Percentiles rank a stretch among this genome's conserved stretches.
These are phyloP conservation scores for Taurulus bubalis DNA, from an alignment of 2,113 vertebrate genomes.

Conservation along the genomic window DNA sequence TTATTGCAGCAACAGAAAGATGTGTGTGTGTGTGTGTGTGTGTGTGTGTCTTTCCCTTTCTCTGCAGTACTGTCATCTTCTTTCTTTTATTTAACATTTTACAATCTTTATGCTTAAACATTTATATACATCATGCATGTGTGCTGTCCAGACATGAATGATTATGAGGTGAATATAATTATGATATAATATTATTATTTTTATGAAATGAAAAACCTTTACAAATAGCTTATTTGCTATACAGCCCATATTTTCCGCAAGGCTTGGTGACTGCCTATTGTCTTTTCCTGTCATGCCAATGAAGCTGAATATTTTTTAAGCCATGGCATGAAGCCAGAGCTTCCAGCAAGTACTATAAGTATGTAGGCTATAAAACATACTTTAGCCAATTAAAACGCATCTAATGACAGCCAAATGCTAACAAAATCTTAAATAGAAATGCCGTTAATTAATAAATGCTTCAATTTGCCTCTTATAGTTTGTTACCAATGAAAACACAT, in stretches of 20 bases:
- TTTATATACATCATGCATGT: neutral
- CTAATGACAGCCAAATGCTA: neutral
- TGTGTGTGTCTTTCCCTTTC: neutral
- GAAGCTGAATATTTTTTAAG: neutral
- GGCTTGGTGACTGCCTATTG: neutral
- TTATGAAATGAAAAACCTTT: neutral
- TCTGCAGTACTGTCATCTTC: neutral
- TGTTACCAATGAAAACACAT: neutral
- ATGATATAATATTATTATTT: neutral
- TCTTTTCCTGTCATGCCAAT: constrained; percentile 8
- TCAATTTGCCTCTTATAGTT: neutral
- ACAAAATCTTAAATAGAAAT: neutral
- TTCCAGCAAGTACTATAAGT: neutral
- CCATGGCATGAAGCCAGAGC: neutral
- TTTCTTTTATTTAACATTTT: neutral
- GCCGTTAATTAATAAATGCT: neutral
- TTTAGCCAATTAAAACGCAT: too few relatives aligned
- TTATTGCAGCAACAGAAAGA: neutral
- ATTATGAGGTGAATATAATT: neutral
- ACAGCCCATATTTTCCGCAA: neutral
- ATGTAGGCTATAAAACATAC: neutral
- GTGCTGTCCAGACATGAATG: constrained; percentile 16
- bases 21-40: neutral
- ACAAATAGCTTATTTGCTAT: neutral
- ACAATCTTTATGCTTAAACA: neutral